Evolutionary conservation across 2,113 vertebrate species (phyloP).

Genomic region (Myocastor coypus): DNA sequence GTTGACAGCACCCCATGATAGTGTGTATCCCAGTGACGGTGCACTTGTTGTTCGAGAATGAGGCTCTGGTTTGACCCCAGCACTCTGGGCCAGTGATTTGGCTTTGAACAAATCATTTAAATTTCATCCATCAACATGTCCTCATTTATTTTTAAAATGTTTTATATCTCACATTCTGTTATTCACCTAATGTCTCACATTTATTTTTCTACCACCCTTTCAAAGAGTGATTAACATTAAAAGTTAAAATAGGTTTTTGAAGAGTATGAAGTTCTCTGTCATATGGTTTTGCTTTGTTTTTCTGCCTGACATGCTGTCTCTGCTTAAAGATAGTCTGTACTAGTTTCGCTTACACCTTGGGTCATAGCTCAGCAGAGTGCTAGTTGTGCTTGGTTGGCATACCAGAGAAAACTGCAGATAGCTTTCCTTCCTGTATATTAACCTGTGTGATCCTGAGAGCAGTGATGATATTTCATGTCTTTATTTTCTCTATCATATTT

Average conservation of each 20-base stretch:
- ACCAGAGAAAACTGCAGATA: conserved; percentile 59
- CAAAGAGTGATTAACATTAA: conserved; percentile 58
- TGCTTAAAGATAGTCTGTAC: conserved; percentile 59
- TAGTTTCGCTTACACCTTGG: conserved; percentile 56
- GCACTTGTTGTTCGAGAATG: background rate
- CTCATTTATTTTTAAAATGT: conserved; percentile 51
- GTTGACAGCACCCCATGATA: background rate
- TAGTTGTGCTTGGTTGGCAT: conserved; percentile 77
- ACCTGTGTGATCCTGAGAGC: conserved; percentile 23
- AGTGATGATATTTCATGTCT: conserved; percentile 57
- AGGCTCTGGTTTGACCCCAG: background rate
- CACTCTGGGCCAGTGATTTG: background rate
- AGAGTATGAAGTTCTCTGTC: conserved; percentile 58
- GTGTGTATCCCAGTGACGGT: too few relatives aligned
- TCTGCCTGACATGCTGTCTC: conserved; percentile 23
- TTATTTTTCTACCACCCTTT: conserved; percentile 24
- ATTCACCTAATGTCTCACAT: background rate
- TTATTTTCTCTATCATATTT: conserved; percentile 42
- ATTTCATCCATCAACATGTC: conserved; percentile 51
- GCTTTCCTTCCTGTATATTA: background rate
- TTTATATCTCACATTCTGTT: conserved; percentile 27
- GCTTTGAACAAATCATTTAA: conserved; percentile 42
- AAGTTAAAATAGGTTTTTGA: conserved; percentile 53
- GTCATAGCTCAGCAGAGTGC: conserved; percentile 64
- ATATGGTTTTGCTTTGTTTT: background rate